phyloP scores from a whole-genome alignment of 2,888 invertebrate species.

The Andrena chrysosceles region DNA sequence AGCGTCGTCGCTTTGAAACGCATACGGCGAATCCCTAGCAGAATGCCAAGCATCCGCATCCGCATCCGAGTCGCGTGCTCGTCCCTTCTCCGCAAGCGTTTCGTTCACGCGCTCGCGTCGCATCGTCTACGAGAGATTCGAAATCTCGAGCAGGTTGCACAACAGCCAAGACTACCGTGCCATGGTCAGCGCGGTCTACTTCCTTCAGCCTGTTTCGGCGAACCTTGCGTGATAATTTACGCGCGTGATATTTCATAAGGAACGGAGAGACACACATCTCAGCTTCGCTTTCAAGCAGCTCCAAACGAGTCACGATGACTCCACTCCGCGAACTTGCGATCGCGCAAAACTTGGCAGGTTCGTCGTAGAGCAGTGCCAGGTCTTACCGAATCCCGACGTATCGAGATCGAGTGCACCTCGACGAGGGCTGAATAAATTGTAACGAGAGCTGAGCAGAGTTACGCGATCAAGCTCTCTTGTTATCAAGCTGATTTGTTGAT shows the following conservation, averaged over 20 bases:
- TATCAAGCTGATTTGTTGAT: background rate
- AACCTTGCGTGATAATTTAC: constrained; percentile 34
- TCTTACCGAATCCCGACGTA: constrained; percentile 52
- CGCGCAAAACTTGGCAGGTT: constrained; percentile 52
- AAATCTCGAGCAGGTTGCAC: background rate
- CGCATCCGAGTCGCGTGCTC: too few species aligned
- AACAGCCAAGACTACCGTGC: background rate
- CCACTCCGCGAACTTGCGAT: constrained; percentile 13
- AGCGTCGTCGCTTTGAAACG: background rate
- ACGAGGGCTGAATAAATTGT: constrained; percentile 6
- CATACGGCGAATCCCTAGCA: too few species aligned
- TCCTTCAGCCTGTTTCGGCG: constrained; percentile 21
- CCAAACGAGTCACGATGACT: constrained; percentile 56
- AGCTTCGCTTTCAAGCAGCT: constrained; percentile 50
- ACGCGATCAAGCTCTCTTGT: background rate
- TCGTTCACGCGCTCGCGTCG: background rate
- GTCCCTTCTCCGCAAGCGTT: background rate
- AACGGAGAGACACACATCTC: background rate
- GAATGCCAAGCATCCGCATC: too few species aligned
- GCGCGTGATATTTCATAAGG: constrained; percentile 42
- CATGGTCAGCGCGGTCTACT: constrained; percentile 33
- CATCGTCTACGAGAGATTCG: background rate
- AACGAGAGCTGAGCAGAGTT: background rate
- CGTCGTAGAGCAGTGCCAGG: constrained; percentile 50
- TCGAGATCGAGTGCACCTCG: constrained; percentile 37